phyloP scores from a whole-genome alignment of 2,113 vertebrate genomes.

The Alouatta palliata region DNA sequence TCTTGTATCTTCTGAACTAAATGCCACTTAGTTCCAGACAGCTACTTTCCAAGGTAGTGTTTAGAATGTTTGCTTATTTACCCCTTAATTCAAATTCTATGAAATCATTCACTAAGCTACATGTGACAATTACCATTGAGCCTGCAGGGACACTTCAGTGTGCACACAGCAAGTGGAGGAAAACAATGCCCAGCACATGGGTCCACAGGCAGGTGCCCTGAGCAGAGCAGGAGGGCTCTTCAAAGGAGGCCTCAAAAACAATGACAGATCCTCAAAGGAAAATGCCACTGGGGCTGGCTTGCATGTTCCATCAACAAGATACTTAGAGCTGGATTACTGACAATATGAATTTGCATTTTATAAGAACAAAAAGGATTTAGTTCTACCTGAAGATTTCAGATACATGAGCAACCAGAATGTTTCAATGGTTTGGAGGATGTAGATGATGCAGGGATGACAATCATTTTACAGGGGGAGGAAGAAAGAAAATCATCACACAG shows the following conservation, averaged over 20 bases:
- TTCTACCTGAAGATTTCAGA: background rate
- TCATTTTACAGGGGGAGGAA: background rate
- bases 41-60: background rate
- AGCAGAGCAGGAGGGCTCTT: background rate
- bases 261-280: background rate
- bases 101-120: slow-evolving; percentile 31
- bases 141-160: slow-evolving; percentile 7
- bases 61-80: slow-evolving; percentile 23
- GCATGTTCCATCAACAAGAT: background rate
- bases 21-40: background rate
- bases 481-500: background rate
- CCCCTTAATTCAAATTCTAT: slow-evolving; percentile 50
- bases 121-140: background rate
- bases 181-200: background rate
- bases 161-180: background rate
- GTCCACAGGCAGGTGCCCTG: background rate
- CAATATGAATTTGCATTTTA: background rate
- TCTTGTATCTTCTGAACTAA: background rate
- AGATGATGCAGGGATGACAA: background rate
- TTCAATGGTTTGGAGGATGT: background rate
- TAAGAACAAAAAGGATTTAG: background rate
- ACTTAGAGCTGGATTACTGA: background rate
- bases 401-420: background rate
- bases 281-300: background rate
- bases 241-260: background rate